A percentile compares a stretch with the other conserved stretches of the same genome.
Evolutionary conservation across 2,888 invertebrate species (phyloP).

Genomic region (Temnothorax rugatulus): DNA sequence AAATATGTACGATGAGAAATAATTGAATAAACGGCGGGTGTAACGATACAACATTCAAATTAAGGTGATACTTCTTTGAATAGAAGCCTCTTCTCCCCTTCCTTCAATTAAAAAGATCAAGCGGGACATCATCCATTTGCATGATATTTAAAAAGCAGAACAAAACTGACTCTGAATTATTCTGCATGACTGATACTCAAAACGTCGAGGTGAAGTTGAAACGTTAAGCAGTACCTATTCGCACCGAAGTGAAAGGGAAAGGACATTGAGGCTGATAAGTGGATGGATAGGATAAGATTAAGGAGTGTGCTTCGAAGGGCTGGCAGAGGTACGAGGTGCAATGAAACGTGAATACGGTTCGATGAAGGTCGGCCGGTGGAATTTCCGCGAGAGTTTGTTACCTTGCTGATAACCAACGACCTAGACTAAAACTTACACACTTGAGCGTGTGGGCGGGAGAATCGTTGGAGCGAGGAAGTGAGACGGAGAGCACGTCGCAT

Average conservation of each 20-base stretch:
- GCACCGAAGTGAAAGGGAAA: slow-evolving; percentile 25
- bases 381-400: slow-evolving; percentile 81
- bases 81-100: neutral
- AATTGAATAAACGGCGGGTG: neutral
- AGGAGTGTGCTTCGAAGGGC: neutral
- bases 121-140: neutral
- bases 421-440: slow-evolving; percentile 81
- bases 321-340: slow-evolving; percentile 36
- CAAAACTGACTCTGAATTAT: neutral
- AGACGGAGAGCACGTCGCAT: slow-evolving; percentile 72
- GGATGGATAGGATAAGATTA: slow-evolving; percentile 17
- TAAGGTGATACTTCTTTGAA: neutral
- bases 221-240: slow-evolving; percentile 15
- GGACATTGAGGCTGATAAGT: slow-evolving; percentile 26
- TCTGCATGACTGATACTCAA: neutral
- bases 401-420: slow-evolving; percentile 83
- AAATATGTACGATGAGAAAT: slow-evolving; percentile 8
- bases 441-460: slow-evolving; percentile 58
- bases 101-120: neutral
- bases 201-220: neutral
- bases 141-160: slow-evolving; percentile 1
- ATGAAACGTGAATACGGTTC: slow-evolving; percentile 68
- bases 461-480: slow-evolving; percentile 37
- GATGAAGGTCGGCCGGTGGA: slow-evolving; percentile 65
- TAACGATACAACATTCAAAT: neutral